A percentile compares a stretch with the other conserved stretches of the same genome.
Evolutionary conservation across 2,888 invertebrate genomes (phyloP).

Genomic region (Drosophila infuscata): DNA sequence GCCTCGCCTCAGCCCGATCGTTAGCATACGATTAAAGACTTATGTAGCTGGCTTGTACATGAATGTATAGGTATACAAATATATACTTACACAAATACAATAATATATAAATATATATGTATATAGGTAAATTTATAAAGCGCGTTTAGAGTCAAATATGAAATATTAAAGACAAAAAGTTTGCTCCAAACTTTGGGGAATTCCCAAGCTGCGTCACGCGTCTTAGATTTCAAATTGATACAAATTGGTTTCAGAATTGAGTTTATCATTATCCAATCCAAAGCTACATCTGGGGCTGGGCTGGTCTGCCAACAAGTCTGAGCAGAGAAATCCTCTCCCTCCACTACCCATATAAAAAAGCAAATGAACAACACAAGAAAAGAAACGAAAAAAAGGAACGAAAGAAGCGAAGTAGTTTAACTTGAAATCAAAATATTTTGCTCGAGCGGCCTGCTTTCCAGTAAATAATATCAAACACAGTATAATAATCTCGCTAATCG

Average conservation of each 20-base stretch:
- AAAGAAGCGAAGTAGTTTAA: conserved; percentile 48
- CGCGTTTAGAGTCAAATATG: conserved; percentile 45
- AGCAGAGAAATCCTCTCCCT: conserved; percentile 21
- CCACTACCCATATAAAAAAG: conserved; percentile 9
- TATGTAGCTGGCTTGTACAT: conserved; percentile 27
- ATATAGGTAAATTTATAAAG: conserved; percentile 9
- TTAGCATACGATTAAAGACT: conserved; percentile 73
- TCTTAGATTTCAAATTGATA: conserved; percentile 43
- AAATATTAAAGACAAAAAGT: conserved; percentile 64
- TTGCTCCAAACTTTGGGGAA: conserved; percentile 72
- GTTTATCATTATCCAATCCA: conserved; percentile 41
- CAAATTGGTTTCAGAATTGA: conserved; percentile 38
- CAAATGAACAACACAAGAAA: background rate
- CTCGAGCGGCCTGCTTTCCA: conserved; percentile 20
- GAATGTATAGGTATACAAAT: conserved; percentile 16
- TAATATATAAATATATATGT: conserved; percentile 23
- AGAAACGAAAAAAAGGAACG: conserved; percentile 4
- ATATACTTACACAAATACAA: background rate
- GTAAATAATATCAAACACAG: conserved; percentile 22
- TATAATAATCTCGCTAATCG: conserved; percentile 49
- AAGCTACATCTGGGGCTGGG: conserved; percentile 38
- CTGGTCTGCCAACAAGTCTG: conserved; percentile 60
- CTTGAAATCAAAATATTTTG: conserved; percentile 47
- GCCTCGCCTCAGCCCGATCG: conserved; percentile 41
- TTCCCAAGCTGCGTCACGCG: conserved; percentile 73